Conservation (phyloP, 2,888 invertebrate genomes). For the Melieria crassipennis region DNA sequence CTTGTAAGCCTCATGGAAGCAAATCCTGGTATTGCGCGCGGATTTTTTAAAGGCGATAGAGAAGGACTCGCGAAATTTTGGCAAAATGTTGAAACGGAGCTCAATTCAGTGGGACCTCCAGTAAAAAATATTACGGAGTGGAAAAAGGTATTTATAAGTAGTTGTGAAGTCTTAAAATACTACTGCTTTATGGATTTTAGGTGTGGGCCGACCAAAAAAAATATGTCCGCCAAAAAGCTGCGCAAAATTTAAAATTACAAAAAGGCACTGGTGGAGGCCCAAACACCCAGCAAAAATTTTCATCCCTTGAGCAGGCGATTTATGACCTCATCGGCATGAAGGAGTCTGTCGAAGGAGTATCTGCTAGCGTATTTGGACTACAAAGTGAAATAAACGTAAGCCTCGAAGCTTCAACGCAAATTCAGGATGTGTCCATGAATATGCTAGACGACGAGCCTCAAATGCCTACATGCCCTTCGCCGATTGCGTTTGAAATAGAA, state of each 20-base stretch:
- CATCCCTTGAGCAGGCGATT: constrained; percentile 20
- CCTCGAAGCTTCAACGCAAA: no score
- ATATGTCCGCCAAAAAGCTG: constrained; percentile 28
- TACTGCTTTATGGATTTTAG: constrained; percentile 5
- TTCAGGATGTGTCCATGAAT: no score
- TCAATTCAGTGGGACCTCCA: not conserved
- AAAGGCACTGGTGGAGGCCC: constrained; percentile 33
- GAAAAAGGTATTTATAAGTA: no score
- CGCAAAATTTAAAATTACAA: constrained; percentile 14
- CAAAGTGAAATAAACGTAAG: not conserved
- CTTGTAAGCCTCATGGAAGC: constrained; percentile 23
- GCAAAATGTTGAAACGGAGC: no score
- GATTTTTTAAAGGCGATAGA: constrained; percentile 20
- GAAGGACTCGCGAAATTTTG: constrained; percentile 21
- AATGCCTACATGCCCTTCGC: no score
- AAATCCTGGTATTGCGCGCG: constrained; percentile 22
- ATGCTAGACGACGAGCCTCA: no score
- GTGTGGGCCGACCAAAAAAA: constrained; percentile 29
- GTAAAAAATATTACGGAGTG: no score
- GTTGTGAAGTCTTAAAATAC: not conserved
- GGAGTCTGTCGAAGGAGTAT: constrained; percentile 21
- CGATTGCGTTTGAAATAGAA: no score
- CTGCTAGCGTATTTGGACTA: not conserved
- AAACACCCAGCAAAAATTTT: constrained; percentile 20
- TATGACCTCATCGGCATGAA: constrained; percentile 31